phyloP scores from a whole-genome alignment of 1,140 invertebrate genomes.

The Hylyphantes graminicola region DNA sequence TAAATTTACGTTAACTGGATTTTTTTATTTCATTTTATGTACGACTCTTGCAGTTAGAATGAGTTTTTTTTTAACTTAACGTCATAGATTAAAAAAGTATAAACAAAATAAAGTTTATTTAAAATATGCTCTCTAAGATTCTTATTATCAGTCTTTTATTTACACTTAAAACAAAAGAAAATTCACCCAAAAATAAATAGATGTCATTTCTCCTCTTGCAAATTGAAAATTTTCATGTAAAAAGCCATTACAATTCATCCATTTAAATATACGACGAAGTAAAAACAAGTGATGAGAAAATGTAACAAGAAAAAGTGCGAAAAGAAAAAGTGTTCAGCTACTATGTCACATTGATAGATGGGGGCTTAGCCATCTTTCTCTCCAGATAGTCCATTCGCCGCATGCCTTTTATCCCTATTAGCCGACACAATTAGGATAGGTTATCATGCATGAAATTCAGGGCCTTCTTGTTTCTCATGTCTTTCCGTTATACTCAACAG shows the following conservation, averaged over 20 bases:
- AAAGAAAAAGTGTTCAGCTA: neutral
- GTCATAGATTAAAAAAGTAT: no score
- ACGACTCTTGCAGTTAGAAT: no score
- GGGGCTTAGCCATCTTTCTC: constrained; percentile 33
- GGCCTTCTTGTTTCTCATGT: neutral
- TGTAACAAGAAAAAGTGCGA: neutral
- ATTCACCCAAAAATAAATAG: neutral
- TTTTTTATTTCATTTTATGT: no score
- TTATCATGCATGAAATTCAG: constrained; percentile 53
- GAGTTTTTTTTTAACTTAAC: no score
- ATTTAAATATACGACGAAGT: neutral
- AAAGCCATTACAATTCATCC: neutral
- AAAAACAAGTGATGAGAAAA: neutral
- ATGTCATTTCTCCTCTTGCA: neutral
- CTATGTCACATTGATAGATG: constrained; percentile 52
- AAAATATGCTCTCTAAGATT: no score
- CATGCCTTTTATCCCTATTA: constrained; percentile 54
- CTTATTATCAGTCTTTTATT: no score
- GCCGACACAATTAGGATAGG: constrained; percentile 54
- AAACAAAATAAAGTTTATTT: no score
- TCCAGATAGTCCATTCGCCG: constrained; percentile 27
- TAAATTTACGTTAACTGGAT: no score
- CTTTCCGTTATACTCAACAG: neutral
- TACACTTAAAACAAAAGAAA: no score
- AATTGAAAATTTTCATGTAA: neutral